A percentile compares a stretch with the other conserved stretches of the same genome.
phyloP scores from a whole-genome alignment of 2,113 vertebrate species.

The Strix aluco region DNA sequence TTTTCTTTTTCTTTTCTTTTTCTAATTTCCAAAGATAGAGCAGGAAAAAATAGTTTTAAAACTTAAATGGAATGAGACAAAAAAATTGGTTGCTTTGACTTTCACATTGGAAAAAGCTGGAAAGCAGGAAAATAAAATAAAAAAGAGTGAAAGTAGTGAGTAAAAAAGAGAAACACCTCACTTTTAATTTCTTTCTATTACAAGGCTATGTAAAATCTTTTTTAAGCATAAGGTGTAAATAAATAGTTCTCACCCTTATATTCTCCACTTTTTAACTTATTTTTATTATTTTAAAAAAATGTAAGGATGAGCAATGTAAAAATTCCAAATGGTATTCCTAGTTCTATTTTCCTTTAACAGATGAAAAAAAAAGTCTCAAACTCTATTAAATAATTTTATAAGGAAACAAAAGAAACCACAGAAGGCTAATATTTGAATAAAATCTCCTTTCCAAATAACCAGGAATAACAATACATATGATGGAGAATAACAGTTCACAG shows the following conservation, averaged over 20 bases:
- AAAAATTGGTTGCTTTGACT: neutral
- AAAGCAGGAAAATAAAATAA: neutral
- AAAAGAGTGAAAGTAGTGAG: neutral
- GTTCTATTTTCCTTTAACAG: neutral
- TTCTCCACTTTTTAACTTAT: neutral
- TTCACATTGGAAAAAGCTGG: neutral
- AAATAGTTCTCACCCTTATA: neutral
- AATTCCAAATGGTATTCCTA: neutral
- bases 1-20: neutral
- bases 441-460: neutral
- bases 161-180: neutral
- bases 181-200: neutral
- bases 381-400: neutral
- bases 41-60: neutral
- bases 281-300: neutral
- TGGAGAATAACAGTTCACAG: neutral
- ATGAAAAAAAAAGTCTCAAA: neutral
- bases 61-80: neutral
- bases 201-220: neutral
- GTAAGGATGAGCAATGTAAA: neutral
- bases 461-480: neutral
- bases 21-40: neutral
- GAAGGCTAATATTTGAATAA: neutral
- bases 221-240: neutral
- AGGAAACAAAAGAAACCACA: neutral